Percentiles rank a stretch among this genome's conserved stretches.
Conservation (phyloP, 2,888 invertebrate genomes). For the Myopa tessellatipennis region DNA sequence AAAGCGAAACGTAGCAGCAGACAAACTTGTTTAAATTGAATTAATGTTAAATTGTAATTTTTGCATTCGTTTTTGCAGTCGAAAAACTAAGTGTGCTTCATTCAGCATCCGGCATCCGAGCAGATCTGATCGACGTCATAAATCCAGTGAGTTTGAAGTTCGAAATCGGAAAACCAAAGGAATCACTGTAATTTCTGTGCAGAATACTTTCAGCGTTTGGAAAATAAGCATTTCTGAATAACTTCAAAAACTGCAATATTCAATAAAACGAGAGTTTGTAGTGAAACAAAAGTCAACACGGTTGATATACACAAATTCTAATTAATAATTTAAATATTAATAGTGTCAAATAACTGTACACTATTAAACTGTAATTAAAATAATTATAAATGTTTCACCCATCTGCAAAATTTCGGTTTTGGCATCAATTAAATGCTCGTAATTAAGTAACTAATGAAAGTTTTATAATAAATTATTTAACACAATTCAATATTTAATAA, state of each 20-base stretch:
- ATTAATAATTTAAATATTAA: no score
- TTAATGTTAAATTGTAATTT: slow-evolving; percentile 25
- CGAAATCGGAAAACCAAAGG: slow-evolving; percentile 11
- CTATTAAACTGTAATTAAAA: no score
- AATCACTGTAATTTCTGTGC: neutral
- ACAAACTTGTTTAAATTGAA: slow-evolving; percentile 34
- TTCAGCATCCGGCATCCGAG: slow-evolving; percentile 24
- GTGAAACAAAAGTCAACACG: no score
- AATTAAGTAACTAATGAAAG: no score
- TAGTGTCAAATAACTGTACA: no score
- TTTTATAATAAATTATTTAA: no score
- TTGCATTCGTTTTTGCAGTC: slow-evolving; percentile 11
- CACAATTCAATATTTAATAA: no score
- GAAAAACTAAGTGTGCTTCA: slow-evolving; percentile 3
- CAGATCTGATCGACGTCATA: neutral
- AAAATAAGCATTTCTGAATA: neutral
- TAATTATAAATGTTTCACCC: no score
- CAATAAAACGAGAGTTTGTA: neutral
- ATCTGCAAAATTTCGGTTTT: no score
- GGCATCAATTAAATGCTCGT: no score
- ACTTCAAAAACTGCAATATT: neutral
- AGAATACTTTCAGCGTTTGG: neutral
- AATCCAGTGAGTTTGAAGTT: neutral
- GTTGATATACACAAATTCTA: no score
- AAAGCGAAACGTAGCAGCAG: slow-evolving; percentile 22